These are phyloP conservation scores for Choristoneura fumiferana DNA, from an alignment of 1,140 invertebrate genomes.

Conservation along the genomic window DNA sequence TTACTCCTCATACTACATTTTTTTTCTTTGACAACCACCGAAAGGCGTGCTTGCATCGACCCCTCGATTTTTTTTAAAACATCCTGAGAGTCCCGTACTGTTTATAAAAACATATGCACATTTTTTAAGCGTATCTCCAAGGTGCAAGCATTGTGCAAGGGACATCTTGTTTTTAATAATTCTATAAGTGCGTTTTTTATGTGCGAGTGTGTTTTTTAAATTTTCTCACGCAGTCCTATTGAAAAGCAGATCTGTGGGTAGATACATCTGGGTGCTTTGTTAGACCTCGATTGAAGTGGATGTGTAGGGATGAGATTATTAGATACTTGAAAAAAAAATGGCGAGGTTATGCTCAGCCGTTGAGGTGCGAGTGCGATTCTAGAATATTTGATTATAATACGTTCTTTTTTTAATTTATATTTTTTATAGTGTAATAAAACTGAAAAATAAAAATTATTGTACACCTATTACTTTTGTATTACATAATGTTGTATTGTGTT, in stretches of 20 bases:
- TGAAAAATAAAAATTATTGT: too few relatives aligned
- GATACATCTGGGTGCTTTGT: constrained; percentile 70
- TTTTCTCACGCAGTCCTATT: constrained; percentile 72
- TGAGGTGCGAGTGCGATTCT: too few relatives aligned
- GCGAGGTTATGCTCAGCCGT: too few relatives aligned
- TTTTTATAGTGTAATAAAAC: too few relatives aligned
- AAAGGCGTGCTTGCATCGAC: constrained; percentile 26
- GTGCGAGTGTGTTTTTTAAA: constrained; percentile 69
- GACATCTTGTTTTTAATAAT: constrained; percentile 70
- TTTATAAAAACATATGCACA: constrained; percentile 76
- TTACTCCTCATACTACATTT: too few relatives aligned
- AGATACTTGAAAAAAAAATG: constrained; percentile 18
- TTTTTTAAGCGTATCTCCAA: constrained; percentile 68
- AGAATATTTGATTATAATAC: too few relatives aligned
- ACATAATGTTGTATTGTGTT: too few relatives aligned
- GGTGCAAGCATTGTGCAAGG: constrained; percentile 61
- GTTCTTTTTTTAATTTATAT: too few relatives aligned
- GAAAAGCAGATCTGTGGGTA: constrained; percentile 70
- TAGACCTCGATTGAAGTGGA: constrained; percentile 50
- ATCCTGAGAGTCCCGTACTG: constrained; percentile 43
- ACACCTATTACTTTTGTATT: too few relatives aligned
- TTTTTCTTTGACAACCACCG: constrained; percentile 35
- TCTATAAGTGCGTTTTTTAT: constrained; percentile 66
- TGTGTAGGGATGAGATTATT: constrained; percentile 34
- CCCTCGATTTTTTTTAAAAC: constrained; percentile 48